phyloP scores from a whole-genome alignment of 1,140 invertebrate genomes.

The Drosophila kanapiae region DNA sequence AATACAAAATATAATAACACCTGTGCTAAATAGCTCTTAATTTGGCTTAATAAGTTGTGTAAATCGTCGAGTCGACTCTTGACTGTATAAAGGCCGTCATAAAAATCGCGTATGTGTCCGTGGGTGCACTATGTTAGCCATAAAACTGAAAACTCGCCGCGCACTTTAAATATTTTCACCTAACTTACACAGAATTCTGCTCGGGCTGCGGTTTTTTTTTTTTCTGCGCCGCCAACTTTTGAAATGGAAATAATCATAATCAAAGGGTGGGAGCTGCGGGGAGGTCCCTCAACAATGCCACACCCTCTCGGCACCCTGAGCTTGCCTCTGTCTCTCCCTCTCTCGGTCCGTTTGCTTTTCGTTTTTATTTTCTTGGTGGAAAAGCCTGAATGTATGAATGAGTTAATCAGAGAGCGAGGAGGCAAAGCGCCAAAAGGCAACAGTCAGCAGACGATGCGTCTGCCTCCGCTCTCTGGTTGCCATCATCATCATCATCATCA shows the following conservation, averaged over 20 bases:
- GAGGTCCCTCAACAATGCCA: conserved; percentile 49
- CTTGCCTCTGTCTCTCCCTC: neutral
- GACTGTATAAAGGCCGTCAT: no score
- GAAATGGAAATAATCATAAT: conserved; percentile 68
- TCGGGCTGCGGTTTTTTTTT: conserved; percentile 43
- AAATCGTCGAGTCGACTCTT: no score
- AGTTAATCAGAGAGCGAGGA: conserved; percentile 69
- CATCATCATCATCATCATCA: conserved; percentile 39
- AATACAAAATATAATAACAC: no score
- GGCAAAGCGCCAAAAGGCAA: conserved; percentile 70
- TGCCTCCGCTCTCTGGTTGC: conserved; percentile 64
- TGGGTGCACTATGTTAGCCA: conserved; percentile 34
- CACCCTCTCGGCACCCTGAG: conserved; percentile 24
- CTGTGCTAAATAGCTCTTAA: no score
- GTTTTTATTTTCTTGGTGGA: conserved; percentile 21
- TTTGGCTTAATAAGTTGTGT: no score
- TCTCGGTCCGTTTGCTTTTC: conserved; percentile 4
- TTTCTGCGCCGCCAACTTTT: conserved; percentile 69
- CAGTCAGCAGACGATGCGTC: conserved; percentile 61
- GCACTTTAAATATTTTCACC: conserved; percentile 75
- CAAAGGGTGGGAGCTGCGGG: conserved; percentile 35
- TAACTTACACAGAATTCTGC: conserved; percentile 67
- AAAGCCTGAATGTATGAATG: conserved; percentile 72
- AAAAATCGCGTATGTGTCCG: conserved; percentile 4
- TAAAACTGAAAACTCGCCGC: conserved; percentile 38